Base-by-base conservation (phyloP, 2,888 invertebrate genomes). In the Lathronympha strigana region DNA sequence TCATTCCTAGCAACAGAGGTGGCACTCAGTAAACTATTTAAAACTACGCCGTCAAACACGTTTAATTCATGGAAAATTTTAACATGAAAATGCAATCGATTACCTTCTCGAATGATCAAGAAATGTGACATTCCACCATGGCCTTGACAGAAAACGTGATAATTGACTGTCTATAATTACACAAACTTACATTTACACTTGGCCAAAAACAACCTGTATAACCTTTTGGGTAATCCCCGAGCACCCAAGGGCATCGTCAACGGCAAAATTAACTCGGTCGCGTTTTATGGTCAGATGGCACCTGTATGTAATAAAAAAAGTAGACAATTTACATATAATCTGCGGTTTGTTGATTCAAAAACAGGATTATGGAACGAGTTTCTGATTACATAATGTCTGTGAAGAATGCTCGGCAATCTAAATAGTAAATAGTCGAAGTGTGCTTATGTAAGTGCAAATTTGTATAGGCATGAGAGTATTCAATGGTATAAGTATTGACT, bases 281-380 rank as follows among this genome's bases (percentile, higher is more conserved):
- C 36, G 45, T 0, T 31, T 11, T 36, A 36, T 33, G 23, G 31
- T 33, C 15, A 23, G n/a, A 36, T 28, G 28, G 11, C 8, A 2
- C 17, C 6, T 28, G 25, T 5, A 9, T 4, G 3, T 15, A 40
- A 11, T 4, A 13, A 13, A 36, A 47, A 36, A 36, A 49, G 5
- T 47, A 6, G 19, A 36, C 36, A 33, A 28, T 60, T 45, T 36
- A 36, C 57, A 53, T 58, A 51, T 51, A 36, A 51, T 45, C 33
- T n/a, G 15, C 19, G 33, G 23, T 40, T 51, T 53, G 60, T 64
- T 64, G 43, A 53, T 58, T 64, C 49, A 25, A 51, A 51, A 60
- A 60, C 64, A 45, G 51, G 64, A 58, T 63, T 45, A 13, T 36
- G 51, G 38, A 64, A 64, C 45, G 8, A 8, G 64, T 64, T 53